Evolutionary conservation across 2,888 invertebrate species (phyloP), one percentile per base, ranked within the genome.

Genomic region (Amphiduros pacificus): DNA sequence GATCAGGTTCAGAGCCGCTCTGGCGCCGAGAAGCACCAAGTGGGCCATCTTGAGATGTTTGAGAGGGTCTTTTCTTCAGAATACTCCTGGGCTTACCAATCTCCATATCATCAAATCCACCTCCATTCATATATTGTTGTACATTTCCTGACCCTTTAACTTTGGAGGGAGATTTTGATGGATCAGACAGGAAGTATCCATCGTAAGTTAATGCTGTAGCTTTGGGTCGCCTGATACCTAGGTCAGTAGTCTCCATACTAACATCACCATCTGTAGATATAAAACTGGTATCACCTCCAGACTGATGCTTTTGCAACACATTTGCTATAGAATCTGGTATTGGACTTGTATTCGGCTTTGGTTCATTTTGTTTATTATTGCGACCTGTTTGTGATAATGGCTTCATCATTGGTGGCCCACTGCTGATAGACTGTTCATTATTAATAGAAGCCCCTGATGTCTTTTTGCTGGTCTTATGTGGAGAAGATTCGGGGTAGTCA

Each of bases 151-250:
- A n/a, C n/a, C 48, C 56, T 22, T 14, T 40, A 1, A 20, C 55
- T 26, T n/a, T 17, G 24, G 26, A 41, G 22, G 50, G 52, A n/a
- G n/a, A n/a, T n/a, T n/a, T n/a, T n/a, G n/a, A n/a, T 9, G 28
- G 17, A 28, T 59, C 52, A 22, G 51, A 51, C 28, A 59, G 51
- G 31, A 59, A 59, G 26, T 52, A 59, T n/a, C 59, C 59, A 41
- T 59, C 52, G 40, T 59, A 59, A 20, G 59, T 59, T 11, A 59
- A 27, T 6, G 53, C n/a, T 27, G 50, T 58, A n/a, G 49, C 24
- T 14, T 51, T 22, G 11, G 50, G 58, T 17, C 49, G 31, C 22
- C 20, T n/a, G 22, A 36, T 22, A 29, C 20, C 56, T 9, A 20
- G 9, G 11, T 49, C 31, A 1, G 49, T 20, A n/a, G 20, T 17